Percentiles rank a stretch among this genome's conserved stretches.
Evolutionary conservation across 2,888 invertebrate genomes (phyloP).

Genomic region (Lasius platythorax): DNA sequence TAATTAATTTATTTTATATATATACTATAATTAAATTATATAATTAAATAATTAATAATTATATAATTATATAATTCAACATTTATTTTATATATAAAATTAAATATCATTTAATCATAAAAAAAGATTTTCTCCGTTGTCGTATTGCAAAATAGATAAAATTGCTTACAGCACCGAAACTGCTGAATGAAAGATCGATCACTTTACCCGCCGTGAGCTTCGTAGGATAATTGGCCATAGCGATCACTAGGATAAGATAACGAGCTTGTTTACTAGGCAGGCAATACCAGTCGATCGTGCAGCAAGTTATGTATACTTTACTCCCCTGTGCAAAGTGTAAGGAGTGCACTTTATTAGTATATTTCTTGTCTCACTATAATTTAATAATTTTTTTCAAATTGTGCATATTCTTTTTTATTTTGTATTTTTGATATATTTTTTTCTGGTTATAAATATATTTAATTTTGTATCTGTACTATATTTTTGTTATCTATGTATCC

Average conservation of each 20-base stretch:
- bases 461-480: neutral
- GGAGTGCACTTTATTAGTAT: neutral
- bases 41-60: too few relatives aligned
- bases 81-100: neutral
- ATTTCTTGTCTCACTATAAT: neutral
- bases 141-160: neutral
- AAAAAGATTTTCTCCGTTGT: neutral
- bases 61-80: neutral
- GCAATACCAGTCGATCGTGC: slow-evolving; percentile 68
- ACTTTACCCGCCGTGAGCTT: slow-evolving; percentile 79
- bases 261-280: slow-evolving; percentile 59
- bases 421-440: slow-evolving; percentile 66
- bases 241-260: slow-evolving; percentile 71
- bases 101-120: neutral
- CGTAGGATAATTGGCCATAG: slow-evolving; percentile 70
- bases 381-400: neutral
- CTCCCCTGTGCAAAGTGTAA: slow-evolving; percentile 33
- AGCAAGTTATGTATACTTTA: slow-evolving; percentile 58
- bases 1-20: neutral
- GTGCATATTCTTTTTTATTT: neutral
- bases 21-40: neutral
- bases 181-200: slow-evolving; percentile 72
- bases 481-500: neutral
- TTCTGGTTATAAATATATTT: slow-evolving; percentile 41
- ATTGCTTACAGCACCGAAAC: slow-evolving; percentile 74